phyloP scores from a whole-genome alignment of 2,113 vertebrate genomes.

The Thermophis baileyi region DNA sequence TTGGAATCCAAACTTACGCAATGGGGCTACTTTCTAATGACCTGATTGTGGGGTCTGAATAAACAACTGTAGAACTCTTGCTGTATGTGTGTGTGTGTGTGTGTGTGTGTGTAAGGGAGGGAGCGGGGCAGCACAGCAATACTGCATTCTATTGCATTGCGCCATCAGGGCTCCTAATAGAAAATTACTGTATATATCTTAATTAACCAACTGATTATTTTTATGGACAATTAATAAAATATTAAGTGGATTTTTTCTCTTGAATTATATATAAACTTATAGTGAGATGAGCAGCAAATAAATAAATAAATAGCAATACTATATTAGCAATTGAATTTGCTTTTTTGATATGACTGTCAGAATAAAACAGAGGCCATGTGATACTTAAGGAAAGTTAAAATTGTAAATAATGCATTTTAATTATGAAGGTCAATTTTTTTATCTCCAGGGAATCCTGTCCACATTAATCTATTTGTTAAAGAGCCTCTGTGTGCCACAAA shows the following conservation, averaged over 20 bases:
- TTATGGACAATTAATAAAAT: not conserved
- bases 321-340: not conserved
- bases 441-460: not conserved
- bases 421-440: not conserved
- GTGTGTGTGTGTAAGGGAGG: no score
- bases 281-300: not conserved
- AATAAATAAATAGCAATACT: no score
- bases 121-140: not conserved
- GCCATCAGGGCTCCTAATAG: not conserved
- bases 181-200: not conserved
- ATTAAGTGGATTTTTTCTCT: not conserved
- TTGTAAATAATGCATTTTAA: not conserved
- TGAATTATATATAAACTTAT: not conserved
- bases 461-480: not conserved
- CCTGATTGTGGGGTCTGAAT: not conserved
- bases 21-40: not conserved
- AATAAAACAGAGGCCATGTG: not conserved
- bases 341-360: not conserved
- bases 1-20: no score
- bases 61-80: not conserved
- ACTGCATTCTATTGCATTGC: not conserved
- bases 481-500: not conserved
- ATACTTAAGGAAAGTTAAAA: not conserved
- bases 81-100: no score
- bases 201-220: conserved; percentile 1